Evolutionary conservation across 2,888 invertebrate genomes (phyloP), one percentile per base, ranked within the genome.

Genomic region (Troides oblongomaculatus): DNA sequence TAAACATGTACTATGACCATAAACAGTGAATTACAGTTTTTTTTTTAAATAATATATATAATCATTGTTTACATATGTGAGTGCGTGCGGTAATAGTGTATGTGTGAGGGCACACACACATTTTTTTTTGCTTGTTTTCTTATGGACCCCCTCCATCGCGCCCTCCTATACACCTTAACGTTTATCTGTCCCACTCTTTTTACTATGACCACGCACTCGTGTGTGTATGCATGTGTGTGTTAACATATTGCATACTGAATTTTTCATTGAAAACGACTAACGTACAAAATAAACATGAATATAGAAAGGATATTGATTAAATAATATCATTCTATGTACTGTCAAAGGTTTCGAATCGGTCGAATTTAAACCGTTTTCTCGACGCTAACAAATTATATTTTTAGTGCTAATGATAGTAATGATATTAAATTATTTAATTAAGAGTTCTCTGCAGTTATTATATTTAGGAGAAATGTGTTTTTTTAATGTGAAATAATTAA

Each of bases 171-270:
- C 80, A 80, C 81, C 81, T 86, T 86, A 85, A 84, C 82, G 84
- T 88, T 86, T 85, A 86, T 90, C 89, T 89, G 87, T 92, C 92
- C 90, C 88, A 88, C 91, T 92, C 91, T 91, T 89, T 90, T 76
- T 89, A 89, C 90, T 90, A 91, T 90, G 85, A 86, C 83, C 80
- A 82, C 81, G 76, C 79, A 80, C 78, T 68, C 72, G 72, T 74
- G 87, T 87, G 85, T 88, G 90, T 82, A 85, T 87, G 76, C 25
- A 7, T 72, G 61, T 74, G 89, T 86, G 89, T 77, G 88, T 89
- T 88, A 86, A 87, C 86, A 88, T 89, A 91, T 88, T 88, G 87
- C 89, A 91, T 89, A 88, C 89, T 88, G 90, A 90, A 91, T 91
- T 92, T 90, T 56, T 88, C 86, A 89, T 88, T 85, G 87, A 89